Percentiles rank a stretch among this genome's conserved stretches.
These are phyloP conservation scores for Mycteria americana DNA, from an alignment of 2,797 vertebrate species.

Conservation along the genomic window DNA sequence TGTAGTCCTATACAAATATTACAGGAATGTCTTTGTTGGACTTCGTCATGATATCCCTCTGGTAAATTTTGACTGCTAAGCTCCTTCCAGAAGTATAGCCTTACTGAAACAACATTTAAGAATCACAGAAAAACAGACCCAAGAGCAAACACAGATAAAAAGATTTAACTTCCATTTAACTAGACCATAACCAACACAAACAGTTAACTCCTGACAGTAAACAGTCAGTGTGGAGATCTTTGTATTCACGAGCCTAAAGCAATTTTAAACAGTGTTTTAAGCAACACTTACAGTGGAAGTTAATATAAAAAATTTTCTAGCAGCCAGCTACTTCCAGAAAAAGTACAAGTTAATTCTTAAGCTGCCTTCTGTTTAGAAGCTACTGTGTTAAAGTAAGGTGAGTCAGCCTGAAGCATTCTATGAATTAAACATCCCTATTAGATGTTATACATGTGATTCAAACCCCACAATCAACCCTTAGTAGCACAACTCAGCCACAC, in stretches of 20 bases:
- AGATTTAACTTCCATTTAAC: neutral
- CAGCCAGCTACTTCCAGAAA: neutral
- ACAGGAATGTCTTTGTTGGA: neutral
- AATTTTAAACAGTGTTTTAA: neutral
- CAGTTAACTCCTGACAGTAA: neutral
- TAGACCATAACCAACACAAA: neutral
- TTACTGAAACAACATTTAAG: neutral
- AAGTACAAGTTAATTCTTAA: neutral
- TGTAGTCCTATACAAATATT: neutral
- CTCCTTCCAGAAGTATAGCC: neutral
- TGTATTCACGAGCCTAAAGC: neutral
- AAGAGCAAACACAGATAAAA: fast-evolving
- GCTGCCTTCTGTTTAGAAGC: neutral
- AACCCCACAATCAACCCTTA: neutral
- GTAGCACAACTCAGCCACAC: neutral
- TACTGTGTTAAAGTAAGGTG: neutral
- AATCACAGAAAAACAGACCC: neutral
- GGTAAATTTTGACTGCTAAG: neutral
- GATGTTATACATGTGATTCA: fast-evolving
- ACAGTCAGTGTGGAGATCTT: neutral
- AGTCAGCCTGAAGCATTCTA: neutral
- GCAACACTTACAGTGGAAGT: neutral
- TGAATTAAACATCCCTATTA: neutral
- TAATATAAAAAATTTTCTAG: neutral
- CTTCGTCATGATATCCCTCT: neutral